Conservation (phyloP, 2,797 vertebrate species). For the Macropus fuliginosus region DNA sequence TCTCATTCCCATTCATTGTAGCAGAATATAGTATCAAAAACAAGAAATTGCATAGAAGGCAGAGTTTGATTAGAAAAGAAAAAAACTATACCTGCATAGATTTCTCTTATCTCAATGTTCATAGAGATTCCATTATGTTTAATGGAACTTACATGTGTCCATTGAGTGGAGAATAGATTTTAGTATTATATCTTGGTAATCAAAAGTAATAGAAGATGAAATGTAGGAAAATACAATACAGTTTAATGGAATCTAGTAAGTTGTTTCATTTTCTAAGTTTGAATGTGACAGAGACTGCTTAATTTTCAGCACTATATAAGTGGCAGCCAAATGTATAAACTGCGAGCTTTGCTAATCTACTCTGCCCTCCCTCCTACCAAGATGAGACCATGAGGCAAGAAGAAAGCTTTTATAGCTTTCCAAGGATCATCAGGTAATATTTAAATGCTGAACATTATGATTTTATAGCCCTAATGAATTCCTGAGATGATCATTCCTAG, state of each 20-base stretch:
- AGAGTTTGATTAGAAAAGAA: slow-evolving; percentile 43
- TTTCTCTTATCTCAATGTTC: slow-evolving; percentile 31
- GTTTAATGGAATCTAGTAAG: neutral
- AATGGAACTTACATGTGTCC: slow-evolving; percentile 3
- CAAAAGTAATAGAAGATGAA: slow-evolving; percentile 46
- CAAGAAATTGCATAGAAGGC: slow-evolving; percentile 29
- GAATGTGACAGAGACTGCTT: slow-evolving; percentile 27
- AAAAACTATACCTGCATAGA: slow-evolving; percentile 14
- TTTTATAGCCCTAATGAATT: neutral
- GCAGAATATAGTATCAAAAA: slow-evolving; percentile 27
- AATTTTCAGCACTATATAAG: neutral
- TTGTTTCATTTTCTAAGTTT: neutral
- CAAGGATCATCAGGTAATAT: neutral
- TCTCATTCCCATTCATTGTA: slow-evolving; percentile 14
- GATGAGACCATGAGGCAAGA: slow-evolving; percentile 10
- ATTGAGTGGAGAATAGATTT: slow-evolving; percentile 28
- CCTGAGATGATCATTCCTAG: neutral
- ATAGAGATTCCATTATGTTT: slow-evolving; percentile 13
- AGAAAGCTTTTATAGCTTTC: neutral
- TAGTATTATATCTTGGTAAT: slow-evolving; percentile 38
- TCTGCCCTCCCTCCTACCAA: neutral
- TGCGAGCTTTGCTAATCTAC: neutral
- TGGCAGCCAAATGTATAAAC: slow-evolving; percentile 14
- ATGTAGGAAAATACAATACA: slow-evolving; percentile 4
- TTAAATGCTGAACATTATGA: neutral